phyloP scores from a whole-genome alignment of 2,888 invertebrate species.

The Patella pellucida region DNA sequence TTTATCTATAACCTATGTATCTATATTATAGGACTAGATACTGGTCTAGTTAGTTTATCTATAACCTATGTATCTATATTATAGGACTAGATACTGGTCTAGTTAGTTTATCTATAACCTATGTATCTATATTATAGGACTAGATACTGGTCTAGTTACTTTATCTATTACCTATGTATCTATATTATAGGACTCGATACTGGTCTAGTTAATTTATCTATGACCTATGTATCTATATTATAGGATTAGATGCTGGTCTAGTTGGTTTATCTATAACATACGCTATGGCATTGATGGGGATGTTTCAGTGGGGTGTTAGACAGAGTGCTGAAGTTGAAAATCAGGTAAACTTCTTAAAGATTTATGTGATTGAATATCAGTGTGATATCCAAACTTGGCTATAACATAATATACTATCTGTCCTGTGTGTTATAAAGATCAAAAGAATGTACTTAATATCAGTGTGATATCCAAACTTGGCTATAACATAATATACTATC shows the following conservation, averaged over 20 bases:
- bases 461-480: neutral
- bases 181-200: conserved; percentile 53
- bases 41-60: too few species aligned
- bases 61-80: too few species aligned
- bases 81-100: too few species aligned
- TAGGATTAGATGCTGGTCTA: conserved; percentile 62
- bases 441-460: neutral
- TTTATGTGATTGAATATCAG: neutral
- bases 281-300: conserved; percentile 77
- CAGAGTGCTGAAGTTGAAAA: conserved; percentile 84
- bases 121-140: conserved; percentile 34
- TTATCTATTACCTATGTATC: conserved; percentile 64
- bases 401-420: too few species aligned
- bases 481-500: too few species aligned
- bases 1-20: too few species aligned
- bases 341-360: conserved; percentile 63
- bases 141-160: conserved; percentile 67
- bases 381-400: neutral
- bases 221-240: conserved; percentile 42
- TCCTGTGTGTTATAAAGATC: too few species aligned
- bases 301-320: conserved; percentile 92
- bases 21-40: too few species aligned
- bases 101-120: conserved; percentile 63
- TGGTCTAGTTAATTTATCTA: conserved; percentile 66
- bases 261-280: conserved; percentile 70